Conservation (phyloP, 2,113 vertebrate genomes). For the Planiliza haematocheilus region DNA sequence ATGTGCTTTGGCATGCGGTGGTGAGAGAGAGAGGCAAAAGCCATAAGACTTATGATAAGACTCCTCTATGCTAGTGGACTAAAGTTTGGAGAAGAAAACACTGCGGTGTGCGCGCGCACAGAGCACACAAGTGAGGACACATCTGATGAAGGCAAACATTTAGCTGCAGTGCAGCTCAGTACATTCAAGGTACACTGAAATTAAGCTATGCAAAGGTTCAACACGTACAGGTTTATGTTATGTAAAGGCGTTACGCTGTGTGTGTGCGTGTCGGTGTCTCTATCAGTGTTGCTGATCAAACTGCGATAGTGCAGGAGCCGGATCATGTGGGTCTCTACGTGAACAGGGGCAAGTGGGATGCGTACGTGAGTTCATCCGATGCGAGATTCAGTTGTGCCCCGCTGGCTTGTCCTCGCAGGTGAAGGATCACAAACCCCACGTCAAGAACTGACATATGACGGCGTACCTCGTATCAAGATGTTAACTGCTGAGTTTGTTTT, state of each 20-base stretch:
- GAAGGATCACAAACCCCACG: background rate
- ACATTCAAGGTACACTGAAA: background rate
- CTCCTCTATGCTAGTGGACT: background rate
- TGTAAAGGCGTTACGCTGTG: constrained; percentile 25
- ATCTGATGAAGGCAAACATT: background rate
- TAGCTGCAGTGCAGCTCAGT: background rate
- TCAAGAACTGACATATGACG: background rate
- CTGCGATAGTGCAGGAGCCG: background rate
- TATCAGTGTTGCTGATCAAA: constrained; percentile 53
- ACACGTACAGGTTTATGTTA: constrained; percentile 25
- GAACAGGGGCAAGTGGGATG: constrained; percentile 10
- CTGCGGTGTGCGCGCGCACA: background rate
- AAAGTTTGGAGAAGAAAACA: constrained; percentile 10
- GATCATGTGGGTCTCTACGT: constrained; percentile 62
- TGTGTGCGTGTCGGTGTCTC: constrained; percentile 6
- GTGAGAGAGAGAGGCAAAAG: background rate
- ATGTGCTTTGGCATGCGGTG: too few relatives aligned
- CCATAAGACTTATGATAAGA: constrained; percentile 7
- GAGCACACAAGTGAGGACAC: background rate
- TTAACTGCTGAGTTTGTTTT: background rate
- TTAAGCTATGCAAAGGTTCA: constrained; percentile 39
- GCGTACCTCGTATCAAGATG: background rate
- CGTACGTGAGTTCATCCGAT: constrained; percentile 3
- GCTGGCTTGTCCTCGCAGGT: background rate
- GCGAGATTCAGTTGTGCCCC: constrained; percentile 1